Evolutionary conservation across 2,113 vertebrate genomes (phyloP), one percentile per base, ranked within the genome.

Genomic region (Cebidichthys violaceus): DNA sequence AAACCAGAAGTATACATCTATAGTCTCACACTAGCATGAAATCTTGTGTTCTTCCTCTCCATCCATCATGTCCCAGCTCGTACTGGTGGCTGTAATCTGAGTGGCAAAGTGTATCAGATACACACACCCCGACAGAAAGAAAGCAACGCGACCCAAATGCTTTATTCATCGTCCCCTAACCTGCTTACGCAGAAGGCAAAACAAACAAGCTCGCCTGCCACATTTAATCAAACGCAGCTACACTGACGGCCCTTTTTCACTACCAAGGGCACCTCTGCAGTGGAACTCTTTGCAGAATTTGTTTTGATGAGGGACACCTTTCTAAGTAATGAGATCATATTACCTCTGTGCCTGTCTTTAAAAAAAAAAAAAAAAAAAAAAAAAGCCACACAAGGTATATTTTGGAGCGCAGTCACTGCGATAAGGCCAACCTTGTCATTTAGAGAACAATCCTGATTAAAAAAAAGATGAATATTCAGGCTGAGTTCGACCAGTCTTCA

Each of bases 211-310:
- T 67, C 39, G 17, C 70, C 76, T 87, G 90, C 77, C 79, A 81
- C 84, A 81, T 88, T 87, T 80, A 80, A 87, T 92, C 90, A 87
- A 77, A 85, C n/a, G 3, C 47, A 45, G 69, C 74, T 55, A 11
- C 67, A 61, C 69, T 78, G 67, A 87, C 41, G 74, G 33, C 27
- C 74, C 62, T 69, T 78, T 76, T 70, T 64, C 52, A 31, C 71
- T n/a, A 73, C 80, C 83, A 91, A 92, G 82, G 90, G 82, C 87
- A 89, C 83, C 89, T 85, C 70, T 83, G 76, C 75, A 75, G 52
- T 75, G 67, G 61, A 77, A 82, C 66, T 82, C 68, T 69, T 39
- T 73, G 37, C 50, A 55, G 35, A 76, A 85, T 84, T 67, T 78
- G 39, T 62, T 90, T 79, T 67, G 67, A 77, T 81, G 60, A 69